Evolutionary conservation across 2,113 vertebrate species (phyloP).

Genomic region (Ondatra zibethicus): DNA sequence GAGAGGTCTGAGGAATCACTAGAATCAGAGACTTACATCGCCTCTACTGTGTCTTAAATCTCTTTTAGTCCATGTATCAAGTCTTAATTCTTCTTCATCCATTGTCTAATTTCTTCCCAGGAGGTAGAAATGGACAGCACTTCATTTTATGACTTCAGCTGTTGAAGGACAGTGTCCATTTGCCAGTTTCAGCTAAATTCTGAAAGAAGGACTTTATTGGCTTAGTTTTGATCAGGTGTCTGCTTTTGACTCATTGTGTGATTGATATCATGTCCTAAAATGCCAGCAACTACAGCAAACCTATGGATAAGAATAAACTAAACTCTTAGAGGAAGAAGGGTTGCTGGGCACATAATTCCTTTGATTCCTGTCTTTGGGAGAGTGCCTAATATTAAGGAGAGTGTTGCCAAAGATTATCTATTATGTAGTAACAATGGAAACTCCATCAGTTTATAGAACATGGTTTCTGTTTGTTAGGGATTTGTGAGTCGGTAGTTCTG

Average conservation of each 20-base stretch:
- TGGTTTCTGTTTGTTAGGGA: background rate
- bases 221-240: background rate
- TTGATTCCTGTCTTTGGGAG: background rate
- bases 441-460: background rate
- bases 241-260: background rate
- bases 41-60: background rate
- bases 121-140: background rate
- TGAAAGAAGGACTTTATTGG: background rate
- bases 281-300: background rate
- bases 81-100: background rate
- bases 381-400: background rate
- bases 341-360: background rate
- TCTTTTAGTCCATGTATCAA: background rate
- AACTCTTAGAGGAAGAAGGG: background rate
- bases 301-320: background rate
- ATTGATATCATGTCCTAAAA: background rate
- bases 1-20: background rate
- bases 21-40: background rate
- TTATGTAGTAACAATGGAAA: background rate
- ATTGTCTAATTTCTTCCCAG: background rate
- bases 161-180: background rate
- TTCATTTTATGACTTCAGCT: background rate
- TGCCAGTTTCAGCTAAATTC: background rate
- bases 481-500: constrained; percentile 6
- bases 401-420: background rate